Conservation (phyloP, 2,888 invertebrate genomes). For the Frankliniella fusca region DNA sequence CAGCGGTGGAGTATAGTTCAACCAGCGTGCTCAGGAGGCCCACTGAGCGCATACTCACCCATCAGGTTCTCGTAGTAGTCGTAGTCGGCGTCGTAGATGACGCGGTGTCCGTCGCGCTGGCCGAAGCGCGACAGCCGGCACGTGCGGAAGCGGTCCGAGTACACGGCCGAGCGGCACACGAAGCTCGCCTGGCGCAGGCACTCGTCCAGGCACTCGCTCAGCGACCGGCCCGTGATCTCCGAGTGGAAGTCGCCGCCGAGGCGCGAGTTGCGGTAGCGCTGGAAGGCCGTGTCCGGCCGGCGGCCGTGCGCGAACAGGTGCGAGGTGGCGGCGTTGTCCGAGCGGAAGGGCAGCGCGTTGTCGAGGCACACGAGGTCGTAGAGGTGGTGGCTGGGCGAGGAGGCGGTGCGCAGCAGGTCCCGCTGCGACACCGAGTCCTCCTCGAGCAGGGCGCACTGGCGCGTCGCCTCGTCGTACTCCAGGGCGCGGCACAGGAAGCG, state of each 20-base stretch:
- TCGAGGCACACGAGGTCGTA: conserved; percentile 85
- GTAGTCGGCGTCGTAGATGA: conserved; percentile 86
- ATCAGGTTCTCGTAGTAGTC: conserved; percentile 90
- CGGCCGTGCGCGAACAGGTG: conserved; percentile 77
- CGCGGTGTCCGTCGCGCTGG: conserved; percentile 80
- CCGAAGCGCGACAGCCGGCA: conserved; percentile 81
- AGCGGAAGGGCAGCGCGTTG: conserved; percentile 67
- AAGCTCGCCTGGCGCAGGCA: conserved; percentile 84
- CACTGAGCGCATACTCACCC: conserved; percentile 61
- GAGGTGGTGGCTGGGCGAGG: conserved; percentile 79
- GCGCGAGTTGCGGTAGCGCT: conserved; percentile 78
- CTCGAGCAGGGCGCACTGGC: conserved; percentile 83
- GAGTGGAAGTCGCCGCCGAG: conserved; percentile 85
- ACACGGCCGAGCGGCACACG: conserved; percentile 83
- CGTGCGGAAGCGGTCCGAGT: conserved; percentile 78
- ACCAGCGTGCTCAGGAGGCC: not conserved
- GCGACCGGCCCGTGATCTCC: conserved; percentile 79
- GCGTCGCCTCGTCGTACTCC: conserved; percentile 81
- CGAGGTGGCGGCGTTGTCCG: conserved; percentile 79
- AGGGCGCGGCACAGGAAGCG: conserved; percentile 83
- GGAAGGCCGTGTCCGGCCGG: conserved; percentile 83
- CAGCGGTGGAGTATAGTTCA: not conserved
- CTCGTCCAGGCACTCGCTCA: conserved; percentile 87
- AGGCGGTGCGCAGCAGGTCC: conserved; percentile 79
- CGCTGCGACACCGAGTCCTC: conserved; percentile 87